phyloP scores from a whole-genome alignment of 2,797 vertebrate species.

The Cossypha caffra region DNA sequence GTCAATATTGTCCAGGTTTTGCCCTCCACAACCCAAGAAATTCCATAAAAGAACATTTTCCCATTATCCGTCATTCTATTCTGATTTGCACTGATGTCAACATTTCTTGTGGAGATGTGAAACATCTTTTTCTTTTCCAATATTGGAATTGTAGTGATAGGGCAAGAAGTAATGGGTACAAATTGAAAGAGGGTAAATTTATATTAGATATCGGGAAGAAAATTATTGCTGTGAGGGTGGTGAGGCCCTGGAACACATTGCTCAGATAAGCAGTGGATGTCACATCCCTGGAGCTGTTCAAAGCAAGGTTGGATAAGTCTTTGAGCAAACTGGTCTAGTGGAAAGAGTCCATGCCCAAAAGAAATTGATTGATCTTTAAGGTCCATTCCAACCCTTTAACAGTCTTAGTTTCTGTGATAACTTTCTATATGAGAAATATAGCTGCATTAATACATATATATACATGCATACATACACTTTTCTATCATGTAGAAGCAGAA shows the following conservation, averaged over 20 bases:
- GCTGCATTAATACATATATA: background rate
- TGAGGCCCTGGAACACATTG: background rate
- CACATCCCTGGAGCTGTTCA: background rate
- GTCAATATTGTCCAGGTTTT: background rate
- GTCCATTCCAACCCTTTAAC: background rate
- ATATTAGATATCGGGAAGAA: background rate
- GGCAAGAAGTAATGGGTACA: background rate
- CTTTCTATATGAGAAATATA: background rate
- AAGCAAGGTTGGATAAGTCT: background rate
- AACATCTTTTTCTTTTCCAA: background rate
- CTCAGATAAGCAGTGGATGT: background rate
- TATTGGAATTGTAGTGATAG: background rate
- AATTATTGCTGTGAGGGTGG: background rate
- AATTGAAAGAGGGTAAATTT: background rate
- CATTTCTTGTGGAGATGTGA: background rate
- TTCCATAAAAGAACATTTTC: background rate
- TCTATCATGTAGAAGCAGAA: background rate
- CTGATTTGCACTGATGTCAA: background rate
- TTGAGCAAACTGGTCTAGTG: background rate
- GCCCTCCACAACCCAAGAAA: background rate
- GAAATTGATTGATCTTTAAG: fast-evolving
- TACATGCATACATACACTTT: background rate
- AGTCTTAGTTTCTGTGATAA: background rate
- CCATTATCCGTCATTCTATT: background rate
- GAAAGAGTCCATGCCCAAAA: background rate